A percentile compares a stretch with the other conserved stretches of the same genome.
phyloP scores from a whole-genome alignment of 2,888 invertebrate genomes.

The Scelioninae gen. 1 region DNA sequence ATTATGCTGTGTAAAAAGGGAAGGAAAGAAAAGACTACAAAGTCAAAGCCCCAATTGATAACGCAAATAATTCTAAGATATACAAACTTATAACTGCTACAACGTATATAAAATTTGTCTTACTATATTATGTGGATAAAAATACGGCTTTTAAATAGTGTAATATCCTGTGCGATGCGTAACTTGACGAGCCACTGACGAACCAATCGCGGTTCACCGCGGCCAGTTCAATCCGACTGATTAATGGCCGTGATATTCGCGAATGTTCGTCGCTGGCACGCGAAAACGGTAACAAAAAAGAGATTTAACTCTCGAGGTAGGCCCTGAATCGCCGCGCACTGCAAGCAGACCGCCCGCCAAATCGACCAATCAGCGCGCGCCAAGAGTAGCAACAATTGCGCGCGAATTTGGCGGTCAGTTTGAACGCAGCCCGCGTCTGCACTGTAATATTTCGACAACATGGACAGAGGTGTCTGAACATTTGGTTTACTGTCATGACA shows the following conservation, averaged over 20 bases:
- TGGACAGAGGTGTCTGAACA: conserved; percentile 62
- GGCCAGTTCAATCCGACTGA: conserved; percentile 3
- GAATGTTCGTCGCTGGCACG: conserved; percentile 9
- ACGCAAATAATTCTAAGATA: conserved; percentile 66
- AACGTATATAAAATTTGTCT: conserved; percentile 68
- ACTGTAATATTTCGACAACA: conserved; percentile 48
- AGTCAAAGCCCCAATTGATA: conserved; percentile 56
- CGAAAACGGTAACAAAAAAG: conserved; percentile 54
- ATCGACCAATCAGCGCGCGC: no score
- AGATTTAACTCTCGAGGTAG: conserved; percentile 68
- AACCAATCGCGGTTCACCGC: conserved; percentile 11
- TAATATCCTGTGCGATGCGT: conserved; percentile 61
- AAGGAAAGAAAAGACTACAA: conserved; percentile 55
- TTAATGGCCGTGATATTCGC: conserved; percentile 8
- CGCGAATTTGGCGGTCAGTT: no score
- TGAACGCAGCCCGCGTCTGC: conserved; percentile 15
- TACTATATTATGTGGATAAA: conserved; percentile 51
- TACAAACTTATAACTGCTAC: conserved; percentile 66
- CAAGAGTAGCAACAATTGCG: no score
- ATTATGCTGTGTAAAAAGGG: conserved; percentile 62
- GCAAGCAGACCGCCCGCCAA: conserved; percentile 6
- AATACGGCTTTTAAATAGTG: conserved; percentile 64
- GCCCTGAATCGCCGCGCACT: conserved; percentile 47
- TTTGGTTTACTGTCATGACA: conserved; percentile 68
- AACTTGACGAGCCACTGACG: conserved; percentile 34